phyloP scores from a whole-genome alignment of 2,113 vertebrate genomes.

The Callospermophilus lateralis region DNA sequence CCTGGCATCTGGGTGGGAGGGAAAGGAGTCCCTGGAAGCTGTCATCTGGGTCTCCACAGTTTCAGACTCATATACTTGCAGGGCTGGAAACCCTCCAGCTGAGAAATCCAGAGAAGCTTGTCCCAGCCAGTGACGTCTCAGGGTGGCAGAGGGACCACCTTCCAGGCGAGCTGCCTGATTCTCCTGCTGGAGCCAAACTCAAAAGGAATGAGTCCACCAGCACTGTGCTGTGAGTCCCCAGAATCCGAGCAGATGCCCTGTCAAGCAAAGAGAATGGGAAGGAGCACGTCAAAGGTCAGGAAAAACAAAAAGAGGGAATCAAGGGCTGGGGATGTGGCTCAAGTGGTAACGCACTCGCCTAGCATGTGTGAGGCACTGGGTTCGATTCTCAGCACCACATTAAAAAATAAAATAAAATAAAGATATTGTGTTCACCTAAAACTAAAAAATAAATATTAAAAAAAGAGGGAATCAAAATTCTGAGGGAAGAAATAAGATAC shows the following conservation, averaged over 20 bases:
- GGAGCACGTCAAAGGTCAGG: not conserved
- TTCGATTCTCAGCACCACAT: too few relatives aligned
- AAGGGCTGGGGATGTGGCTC: too few relatives aligned
- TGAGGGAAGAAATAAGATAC: not conserved
- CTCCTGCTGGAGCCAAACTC: not conserved
- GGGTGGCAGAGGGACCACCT: not conserved
- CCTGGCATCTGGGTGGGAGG: not conserved
- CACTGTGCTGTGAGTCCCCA: not conserved
- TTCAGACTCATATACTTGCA: not conserved
- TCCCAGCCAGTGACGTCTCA: not conserved
- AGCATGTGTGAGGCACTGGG: too few relatives aligned
- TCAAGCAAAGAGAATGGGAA: not conserved
- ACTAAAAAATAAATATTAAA: too few relatives aligned
- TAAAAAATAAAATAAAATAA: too few relatives aligned
- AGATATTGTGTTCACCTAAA: too few relatives aligned
- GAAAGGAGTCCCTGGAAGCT: not conserved
- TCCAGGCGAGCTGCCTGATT: not conserved
- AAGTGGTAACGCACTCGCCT: too few relatives aligned
- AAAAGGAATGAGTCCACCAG: not conserved
- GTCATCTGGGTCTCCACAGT: not conserved
- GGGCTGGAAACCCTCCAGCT: not conserved
- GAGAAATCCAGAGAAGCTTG: not conserved
- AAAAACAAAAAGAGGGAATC: not conserved
- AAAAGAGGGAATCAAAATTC: not conserved
- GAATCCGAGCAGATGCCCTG: not conserved